Evolutionary conservation across 2,888 invertebrate species (phyloP).

Genomic region (Aplocera efformata): DNA sequence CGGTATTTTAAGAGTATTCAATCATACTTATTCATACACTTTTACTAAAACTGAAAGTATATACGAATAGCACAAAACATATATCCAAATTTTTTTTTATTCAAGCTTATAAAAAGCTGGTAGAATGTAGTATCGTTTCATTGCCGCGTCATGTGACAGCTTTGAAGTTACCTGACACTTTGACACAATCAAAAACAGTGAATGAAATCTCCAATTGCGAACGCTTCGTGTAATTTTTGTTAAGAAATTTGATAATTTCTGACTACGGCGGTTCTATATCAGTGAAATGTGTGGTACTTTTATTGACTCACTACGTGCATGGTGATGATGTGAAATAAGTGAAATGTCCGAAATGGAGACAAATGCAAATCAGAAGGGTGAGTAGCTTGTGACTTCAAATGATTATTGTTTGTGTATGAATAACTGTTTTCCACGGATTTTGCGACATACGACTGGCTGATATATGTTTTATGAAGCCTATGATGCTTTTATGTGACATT

Average conservation of each 20-base stretch:
- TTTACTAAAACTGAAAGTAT: no score
- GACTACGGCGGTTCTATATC: constrained; percentile 25
- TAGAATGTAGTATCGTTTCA: no score
- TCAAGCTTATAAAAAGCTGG: constrained; percentile 29
- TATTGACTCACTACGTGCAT: constrained; percentile 28
- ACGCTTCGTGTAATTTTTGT: neutral
- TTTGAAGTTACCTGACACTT: no score
- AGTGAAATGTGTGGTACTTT: constrained; percentile 30
- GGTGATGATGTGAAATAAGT: constrained; percentile 70
- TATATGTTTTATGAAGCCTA: constrained; percentile 41
- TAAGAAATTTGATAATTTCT: constrained; percentile 19
- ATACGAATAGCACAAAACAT: no score
- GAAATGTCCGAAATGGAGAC: constrained; percentile 65
- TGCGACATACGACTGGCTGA: constrained; percentile 58
- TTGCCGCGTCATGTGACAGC: no score
- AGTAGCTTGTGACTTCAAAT: constrained; percentile 46
- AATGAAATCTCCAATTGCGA: no score
- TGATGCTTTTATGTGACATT: constrained; percentile 5
- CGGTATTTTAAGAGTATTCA: no score
- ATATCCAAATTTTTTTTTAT: no score
- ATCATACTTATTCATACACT: no score
- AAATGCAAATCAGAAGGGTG: constrained; percentile 71
- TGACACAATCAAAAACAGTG: no score
- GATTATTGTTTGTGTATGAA: constrained; percentile 67
- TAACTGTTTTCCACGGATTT: constrained; percentile 67